Conservation (phyloP, 2,797 vertebrate species). For the Fistularia commersonii region DNA sequence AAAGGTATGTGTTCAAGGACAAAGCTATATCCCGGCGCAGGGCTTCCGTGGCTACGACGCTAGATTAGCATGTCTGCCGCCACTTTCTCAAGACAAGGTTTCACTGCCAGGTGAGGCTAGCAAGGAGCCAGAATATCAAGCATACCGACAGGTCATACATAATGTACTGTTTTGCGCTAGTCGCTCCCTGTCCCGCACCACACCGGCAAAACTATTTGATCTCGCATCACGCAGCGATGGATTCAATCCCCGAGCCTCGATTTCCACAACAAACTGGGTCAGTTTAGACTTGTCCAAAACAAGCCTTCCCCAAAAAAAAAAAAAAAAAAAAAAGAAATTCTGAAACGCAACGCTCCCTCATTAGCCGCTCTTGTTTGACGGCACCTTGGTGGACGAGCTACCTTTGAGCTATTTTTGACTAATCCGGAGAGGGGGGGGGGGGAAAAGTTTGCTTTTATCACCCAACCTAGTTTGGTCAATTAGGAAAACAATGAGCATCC, state of each 20-base stretch:
- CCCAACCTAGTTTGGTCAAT: constrained; percentile 55
- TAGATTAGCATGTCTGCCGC: constrained; percentile 39
- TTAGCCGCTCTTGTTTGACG: constrained; percentile 35
- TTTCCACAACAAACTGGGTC: constrained; percentile 42
- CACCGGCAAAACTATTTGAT: too few species aligned
- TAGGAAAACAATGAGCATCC: constrained; percentile 57
- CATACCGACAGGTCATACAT: too few species aligned
- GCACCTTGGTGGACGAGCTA: constrained; percentile 18
- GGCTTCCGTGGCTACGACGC: constrained; percentile 44
- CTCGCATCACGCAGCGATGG: background rate
- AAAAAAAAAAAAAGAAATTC: constrained; percentile 1
- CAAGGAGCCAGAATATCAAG: constrained; percentile 30
- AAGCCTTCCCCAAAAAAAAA: constrained; percentile 4
- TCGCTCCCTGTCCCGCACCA: too few species aligned
- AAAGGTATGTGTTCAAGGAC: constrained; percentile 40
- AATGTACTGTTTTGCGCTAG: too few species aligned
- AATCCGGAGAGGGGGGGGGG: too few species aligned
- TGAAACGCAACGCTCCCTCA: constrained; percentile 28
- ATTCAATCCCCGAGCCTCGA: constrained; percentile 18
- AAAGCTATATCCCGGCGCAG: constrained; percentile 47
- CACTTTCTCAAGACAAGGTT: constrained; percentile 38
- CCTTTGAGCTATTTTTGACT: constrained; percentile 42
- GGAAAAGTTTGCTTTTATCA: constrained; percentile 42
- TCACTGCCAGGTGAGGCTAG: constrained; percentile 28
- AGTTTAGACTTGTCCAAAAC: constrained; percentile 15